Conservation (phyloP, 2,797 vertebrate genomes). For the Coreius guichenoti region DNA sequence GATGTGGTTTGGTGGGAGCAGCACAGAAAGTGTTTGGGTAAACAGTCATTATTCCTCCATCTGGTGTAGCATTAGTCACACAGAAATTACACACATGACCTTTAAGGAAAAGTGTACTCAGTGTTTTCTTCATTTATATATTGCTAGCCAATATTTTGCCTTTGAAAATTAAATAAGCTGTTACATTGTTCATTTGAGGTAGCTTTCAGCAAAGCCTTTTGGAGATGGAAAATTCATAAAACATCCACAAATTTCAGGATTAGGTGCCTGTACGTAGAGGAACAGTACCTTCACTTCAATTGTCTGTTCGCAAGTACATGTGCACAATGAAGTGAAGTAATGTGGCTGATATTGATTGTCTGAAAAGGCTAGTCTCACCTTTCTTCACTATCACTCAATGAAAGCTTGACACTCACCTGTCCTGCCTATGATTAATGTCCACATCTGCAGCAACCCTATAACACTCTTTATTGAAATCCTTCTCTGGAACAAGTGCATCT, state of each 20-base stretch:
- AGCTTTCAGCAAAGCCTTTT: not conserved
- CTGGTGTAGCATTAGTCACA: not conserved
- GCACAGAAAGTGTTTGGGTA: not conserved
- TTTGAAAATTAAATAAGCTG: not conserved
- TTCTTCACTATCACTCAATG: not conserved
- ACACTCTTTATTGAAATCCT: slow-evolving; percentile 3
- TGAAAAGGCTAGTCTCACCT: not conserved
- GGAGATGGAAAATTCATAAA: not conserved
- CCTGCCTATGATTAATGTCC: slow-evolving; percentile 1
- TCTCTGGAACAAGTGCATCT: not conserved
- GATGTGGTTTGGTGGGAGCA: not conserved
- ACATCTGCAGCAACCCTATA: not conserved
- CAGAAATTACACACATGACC: not conserved
- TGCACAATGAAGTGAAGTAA: slow-evolving; percentile 12
- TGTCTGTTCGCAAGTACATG: not conserved
- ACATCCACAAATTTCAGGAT: not conserved
- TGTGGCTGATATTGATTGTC: slow-evolving; percentile 11
- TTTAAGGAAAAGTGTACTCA: not conserved
- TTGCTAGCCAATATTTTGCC: not conserved
- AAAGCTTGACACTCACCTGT: slow-evolving; percentile 6
- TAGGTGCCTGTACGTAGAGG: not conserved
- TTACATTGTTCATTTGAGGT: not conserved
- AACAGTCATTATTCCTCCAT: not conserved
- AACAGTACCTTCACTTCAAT: not conserved
- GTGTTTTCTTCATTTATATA: not conserved